phyloP scores from a whole-genome alignment of 2,113 vertebrate species.

The Chaetodon auriga region DNA sequence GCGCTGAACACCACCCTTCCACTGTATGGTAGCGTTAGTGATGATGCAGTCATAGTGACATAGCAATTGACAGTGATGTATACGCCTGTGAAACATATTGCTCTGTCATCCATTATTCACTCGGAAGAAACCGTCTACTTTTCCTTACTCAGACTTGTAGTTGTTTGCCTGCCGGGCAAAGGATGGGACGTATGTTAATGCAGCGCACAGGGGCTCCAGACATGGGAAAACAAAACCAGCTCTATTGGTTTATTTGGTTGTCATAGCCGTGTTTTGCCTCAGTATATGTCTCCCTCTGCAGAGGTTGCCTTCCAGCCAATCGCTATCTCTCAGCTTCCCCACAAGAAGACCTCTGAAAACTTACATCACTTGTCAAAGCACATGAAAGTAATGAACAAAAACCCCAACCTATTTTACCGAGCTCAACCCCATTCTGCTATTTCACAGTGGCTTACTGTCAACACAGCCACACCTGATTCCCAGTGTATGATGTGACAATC shows the following conservation, averaged over 20 bases:
- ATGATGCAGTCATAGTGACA: background rate
- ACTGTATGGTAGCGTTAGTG: too few species aligned
- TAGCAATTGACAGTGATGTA: background rate
- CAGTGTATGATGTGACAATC: conserved; percentile 44
- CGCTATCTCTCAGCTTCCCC: conserved; percentile 30
- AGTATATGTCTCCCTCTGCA: conserved; percentile 26
- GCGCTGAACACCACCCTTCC: background rate
- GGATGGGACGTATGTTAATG: conserved; percentile 38
- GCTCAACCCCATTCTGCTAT: conserved; percentile 60
- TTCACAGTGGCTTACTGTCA: conserved; percentile 65
- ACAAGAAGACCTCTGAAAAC: conserved; percentile 52
- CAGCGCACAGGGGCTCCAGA: conserved; percentile 21
- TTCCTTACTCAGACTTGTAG: conserved; percentile 24
- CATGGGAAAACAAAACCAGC: conserved; percentile 48
- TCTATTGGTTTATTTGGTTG: conserved; percentile 36
- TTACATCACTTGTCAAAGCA: conserved; percentile 29
- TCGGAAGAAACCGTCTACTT: conserved; percentile 2
- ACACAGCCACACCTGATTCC: conserved; percentile 56
- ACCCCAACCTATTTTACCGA: conserved; percentile 46
- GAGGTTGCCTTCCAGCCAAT: conserved; percentile 54
- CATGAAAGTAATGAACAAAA: conserved; percentile 61
- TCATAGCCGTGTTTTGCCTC: conserved; percentile 39
- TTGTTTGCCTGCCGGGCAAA: conserved; percentile 49
- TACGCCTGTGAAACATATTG: conserved; percentile 12
- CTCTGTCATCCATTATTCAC: conserved; percentile 45